Conservation (phyloP, 37 sponge, comb jelly and placozoan species). For the Aplysina aerophoba region DNA sequence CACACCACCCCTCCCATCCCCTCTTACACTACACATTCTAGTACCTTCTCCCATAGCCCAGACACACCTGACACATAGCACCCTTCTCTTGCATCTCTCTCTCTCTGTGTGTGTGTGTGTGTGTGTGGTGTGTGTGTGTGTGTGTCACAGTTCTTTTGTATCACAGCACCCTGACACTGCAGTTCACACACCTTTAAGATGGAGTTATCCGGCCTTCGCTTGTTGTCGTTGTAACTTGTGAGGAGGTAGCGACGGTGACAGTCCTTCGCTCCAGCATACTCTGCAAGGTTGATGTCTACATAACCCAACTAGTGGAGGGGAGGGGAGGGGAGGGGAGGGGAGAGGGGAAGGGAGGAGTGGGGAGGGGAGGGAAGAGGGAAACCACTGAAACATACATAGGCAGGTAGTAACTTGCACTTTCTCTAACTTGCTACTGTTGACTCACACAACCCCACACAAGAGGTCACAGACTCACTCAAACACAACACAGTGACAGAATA, state of each 20-base stretch:
- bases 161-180: too few relatives aligned
- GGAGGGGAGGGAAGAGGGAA: neutral
- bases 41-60: too few relatives aligned
- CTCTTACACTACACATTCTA: too few relatives aligned
- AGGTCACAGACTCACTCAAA: neutral
- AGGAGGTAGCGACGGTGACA: conserved; percentile 66
- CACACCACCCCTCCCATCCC: too few relatives aligned
- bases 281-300: conserved; percentile 87
- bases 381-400: neutral
- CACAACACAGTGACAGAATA: conserved; percentile 15
- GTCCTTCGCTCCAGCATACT: conserved; percentile 84
- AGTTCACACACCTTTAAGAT: conserved; percentile 91
- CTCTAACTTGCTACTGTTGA: neutral
- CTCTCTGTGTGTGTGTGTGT: too few relatives aligned
- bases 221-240: conserved; percentile 79
- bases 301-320: conserved; percentile 72
- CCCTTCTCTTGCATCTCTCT: too few relatives aligned
- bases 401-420: neutral
- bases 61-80: too few relatives aligned
- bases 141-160: too few relatives aligned
- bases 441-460: neutral
- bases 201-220: conserved; percentile 86
- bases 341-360: neutral
- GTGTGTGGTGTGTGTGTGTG: too few relatives aligned
- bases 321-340: conserved; percentile 1